Evolutionary conservation across 2,113 vertebrate genomes (phyloP).

Genomic region (Microtus ochrogaster): DNA sequence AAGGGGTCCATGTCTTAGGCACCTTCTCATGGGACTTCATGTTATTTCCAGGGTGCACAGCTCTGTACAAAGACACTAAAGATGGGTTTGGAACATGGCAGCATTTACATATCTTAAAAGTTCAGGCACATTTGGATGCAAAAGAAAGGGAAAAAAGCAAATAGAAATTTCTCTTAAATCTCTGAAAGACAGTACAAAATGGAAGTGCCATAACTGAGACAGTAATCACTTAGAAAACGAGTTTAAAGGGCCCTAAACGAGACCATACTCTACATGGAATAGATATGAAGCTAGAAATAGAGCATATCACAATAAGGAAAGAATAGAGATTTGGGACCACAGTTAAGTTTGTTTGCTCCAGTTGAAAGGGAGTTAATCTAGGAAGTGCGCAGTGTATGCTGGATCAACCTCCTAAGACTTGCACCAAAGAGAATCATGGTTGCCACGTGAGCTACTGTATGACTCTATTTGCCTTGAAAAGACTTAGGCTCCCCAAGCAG

Average conservation of each 20-base stretch:
- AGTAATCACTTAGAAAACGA: slow-evolving; percentile 80
- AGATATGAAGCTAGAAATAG: slow-evolving; percentile 60
- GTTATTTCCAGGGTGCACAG: slow-evolving; percentile 82
- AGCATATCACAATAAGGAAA: slow-evolving; percentile 58
- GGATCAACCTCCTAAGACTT: slow-evolving; percentile 11
- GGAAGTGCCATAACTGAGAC: slow-evolving; percentile 80
- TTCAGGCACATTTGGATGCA: slow-evolving; percentile 89
- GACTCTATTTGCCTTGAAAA: slow-evolving; percentile 49
- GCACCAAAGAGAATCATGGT: slow-evolving; percentile 46
- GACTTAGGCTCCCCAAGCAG: not conserved
- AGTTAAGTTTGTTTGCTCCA: slow-evolving; percentile 69
- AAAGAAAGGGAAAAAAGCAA: slow-evolving; percentile 39
- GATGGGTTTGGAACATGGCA: slow-evolving; percentile 83
- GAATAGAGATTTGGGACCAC: slow-evolving; percentile 70
- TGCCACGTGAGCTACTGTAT: slow-evolving; percentile 13
- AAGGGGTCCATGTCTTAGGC: slow-evolving; percentile 76
- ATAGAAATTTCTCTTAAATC: slow-evolving; percentile 72
- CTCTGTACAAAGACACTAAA: slow-evolving; percentile 79
- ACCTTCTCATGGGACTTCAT: slow-evolving; percentile 81
- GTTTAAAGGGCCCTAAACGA: slow-evolving; percentile 73
- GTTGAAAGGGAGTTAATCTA: slow-evolving; percentile 66
- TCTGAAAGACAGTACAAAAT: slow-evolving; percentile 86
- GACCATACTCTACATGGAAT: slow-evolving; percentile 72
- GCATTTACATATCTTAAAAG: slow-evolving; percentile 80
- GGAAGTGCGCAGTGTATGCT: slow-evolving; percentile 28